Evolutionary conservation across 1,140 invertebrate species (phyloP).

Genomic region (Zaprionus tsacasi): DNA sequence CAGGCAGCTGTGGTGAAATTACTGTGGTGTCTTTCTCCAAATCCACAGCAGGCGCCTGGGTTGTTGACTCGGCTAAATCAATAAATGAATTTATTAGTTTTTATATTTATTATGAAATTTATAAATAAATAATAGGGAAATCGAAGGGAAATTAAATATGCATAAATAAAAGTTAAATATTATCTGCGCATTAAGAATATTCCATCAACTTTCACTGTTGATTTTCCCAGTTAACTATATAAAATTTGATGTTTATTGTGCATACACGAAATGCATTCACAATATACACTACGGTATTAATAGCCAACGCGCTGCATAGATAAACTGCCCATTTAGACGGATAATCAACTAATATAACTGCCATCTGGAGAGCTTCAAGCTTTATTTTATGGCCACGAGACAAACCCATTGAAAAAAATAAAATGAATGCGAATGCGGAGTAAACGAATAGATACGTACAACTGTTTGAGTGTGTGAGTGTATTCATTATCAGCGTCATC

Average conservation of each 20-base stretch:
- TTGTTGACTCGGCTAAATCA: slow-evolving; percentile 58
- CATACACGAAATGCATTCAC: slow-evolving; percentile 55
- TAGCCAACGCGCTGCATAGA: slow-evolving; percentile 52
- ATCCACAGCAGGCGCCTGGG: slow-evolving; percentile 25
- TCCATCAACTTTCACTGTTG: slow-evolving; percentile 41
- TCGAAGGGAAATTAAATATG: background rate
- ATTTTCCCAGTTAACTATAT: slow-evolving; percentile 10
- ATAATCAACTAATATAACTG: slow-evolving; percentile 69
- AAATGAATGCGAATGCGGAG: background rate
- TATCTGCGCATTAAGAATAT: slow-evolving; percentile 14
- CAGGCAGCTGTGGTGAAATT: slow-evolving; percentile 28
- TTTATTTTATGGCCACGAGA: slow-evolving; percentile 54
- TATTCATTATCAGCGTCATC: slow-evolving; percentile 46
- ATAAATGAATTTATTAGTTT: slow-evolving; percentile 9
- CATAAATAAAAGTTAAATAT: background rate
- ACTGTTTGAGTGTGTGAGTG: background rate
- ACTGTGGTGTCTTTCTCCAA: slow-evolving; percentile 39
- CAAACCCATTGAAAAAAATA: slow-evolving; percentile 52
- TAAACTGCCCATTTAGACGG: slow-evolving; percentile 65
- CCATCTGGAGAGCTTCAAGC: slow-evolving; percentile 41
- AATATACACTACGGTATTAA: slow-evolving; percentile 46
- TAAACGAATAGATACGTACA: background rate
- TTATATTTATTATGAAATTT: slow-evolving; percentile 12
- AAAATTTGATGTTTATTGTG: slow-evolving; percentile 15
- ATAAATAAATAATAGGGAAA: background rate